phyloP scores from a whole-genome alignment of 2,113 vertebrate species.

The Phoenicopterus ruber region DNA sequence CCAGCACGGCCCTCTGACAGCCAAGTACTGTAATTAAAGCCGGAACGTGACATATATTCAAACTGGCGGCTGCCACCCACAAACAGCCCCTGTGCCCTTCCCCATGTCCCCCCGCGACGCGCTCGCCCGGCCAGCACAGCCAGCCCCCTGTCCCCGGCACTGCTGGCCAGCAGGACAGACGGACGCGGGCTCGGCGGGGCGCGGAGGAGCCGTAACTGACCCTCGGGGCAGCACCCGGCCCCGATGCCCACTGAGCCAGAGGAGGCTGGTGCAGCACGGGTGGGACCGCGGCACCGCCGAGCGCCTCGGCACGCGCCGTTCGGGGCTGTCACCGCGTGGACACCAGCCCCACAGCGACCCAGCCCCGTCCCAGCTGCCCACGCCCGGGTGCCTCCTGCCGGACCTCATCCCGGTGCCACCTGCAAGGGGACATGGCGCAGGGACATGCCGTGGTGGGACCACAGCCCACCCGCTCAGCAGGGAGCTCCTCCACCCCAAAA shows the following conservation, averaged over 20 bases:
- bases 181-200: rapidly evolving
- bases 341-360: not conserved
- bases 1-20: not conserved
- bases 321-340: rapidly evolving
- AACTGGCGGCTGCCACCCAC: not conserved
- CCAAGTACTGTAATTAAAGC: conserved; percentile 22
- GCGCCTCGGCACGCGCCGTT: rapidly evolving
- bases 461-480: not conserved
- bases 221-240: rapidly evolving
- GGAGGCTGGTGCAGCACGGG: not conserved
- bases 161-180: rapidly evolving
- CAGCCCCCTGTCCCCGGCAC: rapidly evolving
- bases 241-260: not conserved
- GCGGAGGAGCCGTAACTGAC: rapidly evolving
- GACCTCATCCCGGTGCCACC: not conserved
- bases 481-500: not conserved
- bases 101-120: not conserved
- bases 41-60: not conserved
- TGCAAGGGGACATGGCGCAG: not conserved
- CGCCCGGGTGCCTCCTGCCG: not conserved
- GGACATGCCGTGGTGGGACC: not conserved
- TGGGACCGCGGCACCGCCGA: rapidly evolving
- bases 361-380: not conserved
- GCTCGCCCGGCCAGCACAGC: rapidly evolving
- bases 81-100: not conserved